Evolutionary conservation across 2,888 invertebrate species (phyloP), one percentile per base, ranked within the genome.

Genomic region (Bursaphelenchus okinawaensis): DNA sequence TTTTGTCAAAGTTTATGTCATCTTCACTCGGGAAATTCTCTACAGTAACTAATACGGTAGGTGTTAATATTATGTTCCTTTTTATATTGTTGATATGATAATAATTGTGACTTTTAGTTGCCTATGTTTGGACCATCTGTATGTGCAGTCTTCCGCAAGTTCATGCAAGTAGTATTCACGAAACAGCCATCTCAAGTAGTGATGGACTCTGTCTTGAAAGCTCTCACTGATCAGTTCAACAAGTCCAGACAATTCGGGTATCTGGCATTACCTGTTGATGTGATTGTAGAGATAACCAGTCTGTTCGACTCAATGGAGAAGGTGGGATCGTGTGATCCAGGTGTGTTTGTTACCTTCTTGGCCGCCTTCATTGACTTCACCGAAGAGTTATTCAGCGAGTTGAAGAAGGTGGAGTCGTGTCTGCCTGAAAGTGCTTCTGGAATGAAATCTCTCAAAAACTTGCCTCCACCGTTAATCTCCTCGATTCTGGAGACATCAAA

Each of bases 101-200:
- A 9, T 9, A 40, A 9, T 52, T 23, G n/a, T 9, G 1, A 20
- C 8, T 52, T 59, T 59, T 4, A 59, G 60, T 19, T 23, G 50
- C 24, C 60, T 20, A 51, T 50, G 2, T 59, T 16, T 29, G 60
- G 60, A 8, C 60, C 60, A 23, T 31, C 60, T 23, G 52, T 40
- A 8, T 20, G 22, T 24, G 40, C 31, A 31, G 52, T 59, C n/a
- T 59, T 59, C 60, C 19, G 52, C 20, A 31, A 50, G 23, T 59
- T 59, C 23, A 20, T 59, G 40, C 22, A 22, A 4, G 40, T 59
- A 12, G 52, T 59, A 3, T 59, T 59, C 40, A 40, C 40, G 6
- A 40, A 40, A n/a, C 40, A 40, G 6, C 40, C 40, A 1, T 40
- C 40, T 1, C 40, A 40, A n/a, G 40, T 40, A 16, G n/a, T 40